A percentile compares a stretch with the other conserved stretches of the same genome.
phyloP scores from a whole-genome alignment of 1,140 invertebrate species.

The Musca domestica region DNA sequence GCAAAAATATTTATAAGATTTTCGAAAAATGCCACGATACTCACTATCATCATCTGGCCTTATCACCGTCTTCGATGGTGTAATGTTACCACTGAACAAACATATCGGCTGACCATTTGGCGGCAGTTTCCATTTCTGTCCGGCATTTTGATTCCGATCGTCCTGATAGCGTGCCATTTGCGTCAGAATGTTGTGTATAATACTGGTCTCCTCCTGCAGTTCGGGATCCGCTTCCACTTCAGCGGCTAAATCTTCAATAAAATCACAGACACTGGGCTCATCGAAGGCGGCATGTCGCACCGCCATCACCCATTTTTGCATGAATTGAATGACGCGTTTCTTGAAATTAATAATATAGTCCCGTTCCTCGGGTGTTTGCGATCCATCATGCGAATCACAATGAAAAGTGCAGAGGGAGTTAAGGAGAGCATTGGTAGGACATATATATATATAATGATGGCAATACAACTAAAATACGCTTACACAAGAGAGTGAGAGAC shows the following conservation, averaged over 20 bases:
- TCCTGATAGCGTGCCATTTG: slow-evolving; percentile 61
- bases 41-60: slow-evolving; percentile 69
- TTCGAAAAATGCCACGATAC: slow-evolving; percentile 30
- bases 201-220: slow-evolving; percentile 63
- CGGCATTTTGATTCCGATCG: slow-evolving; percentile 58
- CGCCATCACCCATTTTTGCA: slow-evolving; percentile 73
- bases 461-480: too few species aligned
- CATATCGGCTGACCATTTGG: slow-evolving; percentile 67
- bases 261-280: slow-evolving; percentile 68
- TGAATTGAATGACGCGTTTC: slow-evolving; percentile 74
- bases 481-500: too few species aligned
- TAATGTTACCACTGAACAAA: slow-evolving; percentile 60
- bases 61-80: slow-evolving; percentile 60
- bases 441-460: too few species aligned
- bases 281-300: slow-evolving; percentile 74
- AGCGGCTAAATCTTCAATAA: slow-evolving; percentile 70
- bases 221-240: slow-evolving; percentile 68
- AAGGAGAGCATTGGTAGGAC: too few species aligned
- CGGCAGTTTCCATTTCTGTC: slow-evolving; percentile 70
- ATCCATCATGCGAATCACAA: slow-evolving; percentile 47
- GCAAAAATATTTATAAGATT: background rate
- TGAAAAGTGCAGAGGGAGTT: slow-evolving; percentile 54
- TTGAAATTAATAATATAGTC: slow-evolving; percentile 75
- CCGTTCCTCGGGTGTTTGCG: slow-evolving; percentile 59
- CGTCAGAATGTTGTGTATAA: slow-evolving; percentile 68